Percentiles rank a stretch among this genome's conserved stretches.
phyloP scores from a whole-genome alignment of 2,113 vertebrate genomes.

The Sylvietta virens region DNA sequence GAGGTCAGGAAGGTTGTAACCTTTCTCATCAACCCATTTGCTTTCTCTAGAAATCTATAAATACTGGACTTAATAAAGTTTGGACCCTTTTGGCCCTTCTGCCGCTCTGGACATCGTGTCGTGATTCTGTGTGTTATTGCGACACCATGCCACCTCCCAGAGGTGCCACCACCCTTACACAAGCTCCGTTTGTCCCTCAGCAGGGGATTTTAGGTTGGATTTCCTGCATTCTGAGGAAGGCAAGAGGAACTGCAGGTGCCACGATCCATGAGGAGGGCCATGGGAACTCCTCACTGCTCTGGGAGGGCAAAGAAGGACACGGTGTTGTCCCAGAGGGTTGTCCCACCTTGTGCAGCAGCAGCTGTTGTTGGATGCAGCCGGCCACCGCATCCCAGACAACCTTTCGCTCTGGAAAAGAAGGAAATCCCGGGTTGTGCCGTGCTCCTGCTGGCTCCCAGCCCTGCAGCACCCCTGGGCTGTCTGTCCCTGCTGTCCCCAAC shows the following conservation, averaged over 20 bases:
- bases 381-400: not conserved
- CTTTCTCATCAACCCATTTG: too few species aligned
- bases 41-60: too few species aligned
- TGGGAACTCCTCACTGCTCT: not conserved
- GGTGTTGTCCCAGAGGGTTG: not conserved
- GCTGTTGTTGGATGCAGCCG: accelerated
- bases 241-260: not conserved
- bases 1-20: too few species aligned
- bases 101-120: too few species aligned
- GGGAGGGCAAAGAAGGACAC: not conserved
- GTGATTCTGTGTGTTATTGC: too few species aligned
- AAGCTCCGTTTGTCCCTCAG: accelerated
- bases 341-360: not conserved
- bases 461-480: not conserved
- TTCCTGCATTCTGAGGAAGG: not conserved
- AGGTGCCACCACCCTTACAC: not conserved
- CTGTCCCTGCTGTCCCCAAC: not conserved
- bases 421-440: accelerated
- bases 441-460: not conserved
- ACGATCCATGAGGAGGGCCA: not conserved
- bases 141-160: not conserved
- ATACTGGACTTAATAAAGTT: too few species aligned
- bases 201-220: not conserved
- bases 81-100: too few species aligned
- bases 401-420: not conserved